Evolutionary conservation across 92 coral and sea anemone genomes (phyloP).

Genomic region (Palythoa grandiflora): DNA sequence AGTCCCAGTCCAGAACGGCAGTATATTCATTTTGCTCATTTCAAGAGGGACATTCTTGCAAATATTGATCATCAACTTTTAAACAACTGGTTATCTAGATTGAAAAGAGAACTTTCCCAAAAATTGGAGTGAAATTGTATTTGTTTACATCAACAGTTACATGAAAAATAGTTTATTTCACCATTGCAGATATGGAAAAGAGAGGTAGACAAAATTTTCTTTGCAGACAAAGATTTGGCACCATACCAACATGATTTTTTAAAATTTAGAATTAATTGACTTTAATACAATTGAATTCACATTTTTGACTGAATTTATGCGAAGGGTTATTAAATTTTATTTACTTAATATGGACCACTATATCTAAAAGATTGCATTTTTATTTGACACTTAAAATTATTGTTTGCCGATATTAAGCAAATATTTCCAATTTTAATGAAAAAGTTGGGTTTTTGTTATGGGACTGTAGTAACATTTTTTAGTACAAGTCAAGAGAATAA

Average conservation of each 20-base stretch:
- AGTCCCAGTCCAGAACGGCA: conserved; percentile 43
- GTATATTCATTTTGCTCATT: conserved; percentile 51
- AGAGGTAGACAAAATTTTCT: too few relatives aligned
- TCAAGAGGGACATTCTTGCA: conserved; percentile 39
- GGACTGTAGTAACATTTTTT: background rate
- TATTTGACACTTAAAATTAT: background rate
- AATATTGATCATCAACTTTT: conserved; percentile 48
- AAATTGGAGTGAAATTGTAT: conserved; percentile 2
- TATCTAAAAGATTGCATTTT: background rate
- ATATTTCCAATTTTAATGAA: background rate
- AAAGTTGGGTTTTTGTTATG: background rate
- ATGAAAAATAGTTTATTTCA: background rate
- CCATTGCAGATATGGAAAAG: background rate
- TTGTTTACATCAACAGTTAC: background rate
- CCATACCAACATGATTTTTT: background rate
- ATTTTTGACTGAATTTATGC: background rate
- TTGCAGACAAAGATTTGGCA: background rate
- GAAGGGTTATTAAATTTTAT: background rate
- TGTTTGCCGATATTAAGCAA: background rate
- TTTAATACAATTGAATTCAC: background rate
- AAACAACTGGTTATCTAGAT: conserved; percentile 61
- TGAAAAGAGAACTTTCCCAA: conserved; percentile 26
- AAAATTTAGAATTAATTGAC: background rate
- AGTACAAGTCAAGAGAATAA: background rate
- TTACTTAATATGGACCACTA: background rate